These are phyloP conservation scores for Boloria selene DNA, from an alignment of 2,888 invertebrate genomes.

Conservation along the genomic window DNA sequence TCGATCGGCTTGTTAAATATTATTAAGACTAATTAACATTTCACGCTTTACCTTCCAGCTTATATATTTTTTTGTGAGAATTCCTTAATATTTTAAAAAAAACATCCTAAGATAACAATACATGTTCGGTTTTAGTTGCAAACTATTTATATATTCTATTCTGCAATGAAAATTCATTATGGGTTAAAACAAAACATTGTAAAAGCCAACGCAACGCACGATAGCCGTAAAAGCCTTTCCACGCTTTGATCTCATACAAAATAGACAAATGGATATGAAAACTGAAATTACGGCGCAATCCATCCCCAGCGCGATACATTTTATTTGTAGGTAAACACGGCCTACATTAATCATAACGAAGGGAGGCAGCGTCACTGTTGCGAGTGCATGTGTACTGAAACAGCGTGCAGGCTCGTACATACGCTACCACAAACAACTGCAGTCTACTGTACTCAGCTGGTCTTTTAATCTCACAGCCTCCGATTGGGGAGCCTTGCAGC, in stretches of 20 bases:
- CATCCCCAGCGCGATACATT: conserved; percentile 38
- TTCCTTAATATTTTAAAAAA: no score
- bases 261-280: conserved; percentile 65
- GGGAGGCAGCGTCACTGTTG: conserved; percentile 52
- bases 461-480: conserved; percentile 74
- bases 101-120: no score
- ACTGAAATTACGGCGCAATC: conserved; percentile 64
- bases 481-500: conserved; percentile 33
- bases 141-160: conserved; percentile 8
- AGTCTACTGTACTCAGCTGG: conserved; percentile 52
- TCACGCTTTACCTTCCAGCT: neutral
- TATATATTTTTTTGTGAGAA: conserved; percentile 14
- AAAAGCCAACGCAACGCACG: conserved; percentile 26
- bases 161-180: conserved; percentile 19
- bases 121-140: conserved; percentile 5
- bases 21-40: conserved; percentile 31
- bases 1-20: conserved; percentile 49
- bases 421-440: conserved; percentile 67
- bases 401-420: conserved; percentile 42
- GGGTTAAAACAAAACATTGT: conserved; percentile 33
- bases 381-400: conserved; percentile 58
- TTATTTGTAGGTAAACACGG: conserved; percentile 54
- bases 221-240: conserved; percentile 47
- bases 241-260: conserved; percentile 59
- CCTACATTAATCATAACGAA: conserved; percentile 70